Evolutionary conservation across 64 coral and sea anemone species (phyloP).

Genomic region (Catalaphyllia jardinei): DNA sequence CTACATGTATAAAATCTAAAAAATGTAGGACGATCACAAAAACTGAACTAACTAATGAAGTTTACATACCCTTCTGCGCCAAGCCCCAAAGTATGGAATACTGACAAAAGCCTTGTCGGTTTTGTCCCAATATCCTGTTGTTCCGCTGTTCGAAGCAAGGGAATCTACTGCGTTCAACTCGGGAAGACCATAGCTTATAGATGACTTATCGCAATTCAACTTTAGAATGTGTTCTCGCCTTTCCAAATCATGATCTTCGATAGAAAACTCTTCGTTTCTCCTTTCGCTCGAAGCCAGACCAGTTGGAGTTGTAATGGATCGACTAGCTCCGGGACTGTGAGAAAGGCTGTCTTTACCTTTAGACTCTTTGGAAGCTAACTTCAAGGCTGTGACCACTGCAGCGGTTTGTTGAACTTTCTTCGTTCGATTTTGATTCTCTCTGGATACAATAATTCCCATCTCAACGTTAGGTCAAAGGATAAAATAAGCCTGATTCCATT

Average conservation of each 20-base stretch:
- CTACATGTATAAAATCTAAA: too few relatives aligned
- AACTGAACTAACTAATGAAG: neutral
- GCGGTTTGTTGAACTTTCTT: conserved; percentile 90
- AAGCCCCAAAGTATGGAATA: conserved; percentile 81
- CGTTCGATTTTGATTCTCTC: conserved; percentile 63
- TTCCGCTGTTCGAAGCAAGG: conserved; percentile 48
- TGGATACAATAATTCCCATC: conserved; percentile 88
- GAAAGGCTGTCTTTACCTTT: conserved; percentile 2
- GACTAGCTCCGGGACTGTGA: neutral
- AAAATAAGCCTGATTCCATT: neutral
- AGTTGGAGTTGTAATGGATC: neutral
- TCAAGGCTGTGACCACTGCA: conserved; percentile 77
- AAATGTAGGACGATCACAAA: too few relatives aligned
- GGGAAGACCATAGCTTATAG: conserved; percentile 79
- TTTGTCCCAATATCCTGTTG: conserved; percentile 75
- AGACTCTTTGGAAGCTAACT: conserved; percentile 38
- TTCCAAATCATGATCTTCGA: neutral
- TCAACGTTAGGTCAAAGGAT: too few relatives aligned
- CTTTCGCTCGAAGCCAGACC: neutral
- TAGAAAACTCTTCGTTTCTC: neutral
- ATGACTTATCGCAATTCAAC: conserved; percentile 54
- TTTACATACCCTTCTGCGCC: conserved; percentile 72
- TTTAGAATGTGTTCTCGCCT: neutral
- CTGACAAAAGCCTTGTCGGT: neutral
- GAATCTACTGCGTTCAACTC: conserved; percentile 28